A percentile compares a stretch with the other conserved stretches of the same genome.
Evolutionary conservation across 2,113 vertebrate genomes (phyloP).

Genomic region (Clarias gariepinus): DNA sequence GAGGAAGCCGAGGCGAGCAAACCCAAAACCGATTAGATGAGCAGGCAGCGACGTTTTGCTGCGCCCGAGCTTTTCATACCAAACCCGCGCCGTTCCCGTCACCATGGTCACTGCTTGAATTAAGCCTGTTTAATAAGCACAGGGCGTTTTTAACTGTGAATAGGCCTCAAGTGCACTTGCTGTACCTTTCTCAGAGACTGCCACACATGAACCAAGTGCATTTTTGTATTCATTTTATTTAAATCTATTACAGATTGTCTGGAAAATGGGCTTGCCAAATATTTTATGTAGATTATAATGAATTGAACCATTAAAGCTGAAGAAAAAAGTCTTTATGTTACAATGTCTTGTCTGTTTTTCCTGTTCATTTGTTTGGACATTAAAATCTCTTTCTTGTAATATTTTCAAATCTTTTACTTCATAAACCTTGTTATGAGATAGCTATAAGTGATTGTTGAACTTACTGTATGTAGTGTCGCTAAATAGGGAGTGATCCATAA

Average conservation of each 20-base stretch:
- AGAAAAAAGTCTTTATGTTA: slow-evolving; percentile 33
- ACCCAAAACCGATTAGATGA: slow-evolving; percentile 78
- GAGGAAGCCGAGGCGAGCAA: slow-evolving; percentile 78
- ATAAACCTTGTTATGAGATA: neutral
- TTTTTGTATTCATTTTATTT: slow-evolving; percentile 59
- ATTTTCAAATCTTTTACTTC: neutral
- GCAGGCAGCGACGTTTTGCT: slow-evolving; percentile 32
- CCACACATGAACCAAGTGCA: slow-evolving; percentile 53
- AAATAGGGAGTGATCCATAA: too few relatives aligned
- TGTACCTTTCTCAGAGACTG: slow-evolving; percentile 63
- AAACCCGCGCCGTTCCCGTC: slow-evolving; percentile 49
- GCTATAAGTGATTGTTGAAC: neutral
- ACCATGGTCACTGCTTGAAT: slow-evolving; percentile 47
- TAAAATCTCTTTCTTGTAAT: neutral
- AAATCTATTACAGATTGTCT: slow-evolving; percentile 53
- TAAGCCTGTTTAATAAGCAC: slow-evolving; percentile 53
- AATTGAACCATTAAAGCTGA: slow-evolving; percentile 52
- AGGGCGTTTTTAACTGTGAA: slow-evolving; percentile 64
- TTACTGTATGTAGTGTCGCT: too few relatives aligned
- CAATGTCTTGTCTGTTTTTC: slow-evolving; percentile 22
- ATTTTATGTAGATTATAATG: slow-evolving; percentile 55
- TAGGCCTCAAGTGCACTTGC: slow-evolving; percentile 73
- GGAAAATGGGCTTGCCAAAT: slow-evolving; percentile 51
- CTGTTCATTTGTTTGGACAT: neutral
- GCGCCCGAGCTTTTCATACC: slow-evolving; percentile 53